These are phyloP conservation scores for Neocrepidodera transversa DNA, from an alignment of 2,888 invertebrate genomes.

Conservation along the genomic window DNA sequence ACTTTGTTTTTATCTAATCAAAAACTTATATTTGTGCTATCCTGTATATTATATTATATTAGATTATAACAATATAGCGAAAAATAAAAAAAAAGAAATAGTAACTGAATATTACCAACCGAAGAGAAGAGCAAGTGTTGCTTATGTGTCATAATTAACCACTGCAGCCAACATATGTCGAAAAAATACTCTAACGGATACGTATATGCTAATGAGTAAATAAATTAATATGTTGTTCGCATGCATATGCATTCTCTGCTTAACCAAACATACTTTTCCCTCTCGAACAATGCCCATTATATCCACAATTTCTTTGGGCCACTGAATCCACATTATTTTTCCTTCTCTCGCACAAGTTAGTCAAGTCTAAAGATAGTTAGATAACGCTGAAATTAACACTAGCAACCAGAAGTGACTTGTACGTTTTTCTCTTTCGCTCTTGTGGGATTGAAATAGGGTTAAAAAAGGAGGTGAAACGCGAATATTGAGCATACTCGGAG, in stretches of 20 bases:
- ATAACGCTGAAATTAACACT: conserved; percentile 63
- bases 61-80: no score
- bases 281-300: conserved; percentile 54
- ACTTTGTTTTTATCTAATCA: no score
- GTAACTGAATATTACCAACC: conserved; percentile 40
- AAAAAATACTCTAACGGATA: conserved; percentile 62
- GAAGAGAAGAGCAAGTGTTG: conserved; percentile 42
- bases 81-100: conserved; percentile 9
- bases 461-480: conserved; percentile 42
- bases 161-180: conserved; percentile 59
- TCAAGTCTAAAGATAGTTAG: conserved; percentile 63
- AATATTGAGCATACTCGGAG: conserved; percentile 51
- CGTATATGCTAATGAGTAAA: conserved; percentile 63
- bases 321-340: conserved; percentile 60
- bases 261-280: conserved; percentile 47
- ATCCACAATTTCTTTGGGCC: conserved; percentile 51
- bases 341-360: conserved; percentile 62
- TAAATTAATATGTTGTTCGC: conserved; percentile 63
- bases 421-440: conserved; percentile 35
- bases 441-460: conserved; percentile 6
- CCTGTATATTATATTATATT: no score
- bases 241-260: conserved; percentile 60
- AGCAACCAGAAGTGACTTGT: conserved; percentile 53
- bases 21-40: no score
- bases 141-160: conserved; percentile 59